These are phyloP conservation scores for Artibeus lituratus DNA, from an alignment of 2,797 vertebrate genomes.

Conservation along the genomic window DNA sequence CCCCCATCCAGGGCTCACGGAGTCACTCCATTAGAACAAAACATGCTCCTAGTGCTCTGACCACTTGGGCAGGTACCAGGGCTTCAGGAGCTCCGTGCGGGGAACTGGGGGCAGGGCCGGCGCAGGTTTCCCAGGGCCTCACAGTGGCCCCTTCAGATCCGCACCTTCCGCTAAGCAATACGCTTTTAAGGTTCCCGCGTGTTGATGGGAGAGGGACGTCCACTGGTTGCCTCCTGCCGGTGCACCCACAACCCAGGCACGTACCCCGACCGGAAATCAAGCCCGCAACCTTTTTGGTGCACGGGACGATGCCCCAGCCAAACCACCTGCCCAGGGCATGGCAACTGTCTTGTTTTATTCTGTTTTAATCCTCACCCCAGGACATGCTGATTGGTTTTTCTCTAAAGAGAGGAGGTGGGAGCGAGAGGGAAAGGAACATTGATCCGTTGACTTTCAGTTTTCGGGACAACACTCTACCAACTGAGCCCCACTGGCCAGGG, in stretches of 20 bases:
- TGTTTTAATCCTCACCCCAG: no score
- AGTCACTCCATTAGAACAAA: background rate
- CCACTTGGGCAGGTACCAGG: background rate
- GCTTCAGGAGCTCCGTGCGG: background rate
- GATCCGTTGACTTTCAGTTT: no score
- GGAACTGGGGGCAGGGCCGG: background rate
- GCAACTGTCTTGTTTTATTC: no score
- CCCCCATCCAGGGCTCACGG: background rate
- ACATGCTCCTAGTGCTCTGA: background rate
- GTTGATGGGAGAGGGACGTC: background rate
- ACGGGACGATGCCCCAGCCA: background rate
- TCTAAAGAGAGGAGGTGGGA: no score
- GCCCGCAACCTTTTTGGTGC: background rate
- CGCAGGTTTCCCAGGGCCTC: background rate
- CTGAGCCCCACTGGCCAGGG: background rate
- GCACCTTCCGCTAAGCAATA: background rate
- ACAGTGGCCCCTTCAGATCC: background rate
- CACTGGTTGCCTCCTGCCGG: background rate
- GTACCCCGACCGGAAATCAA: background rate
- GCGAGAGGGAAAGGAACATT: no score
- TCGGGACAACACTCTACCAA: no score
- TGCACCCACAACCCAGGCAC: background rate
- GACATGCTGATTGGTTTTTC: no score
- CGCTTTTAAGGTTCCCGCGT: background rate
- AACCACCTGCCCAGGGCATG: no score